Evolutionary conservation across 2,797 vertebrate species (phyloP).

Genomic region (Calcarius lapponicus): DNA sequence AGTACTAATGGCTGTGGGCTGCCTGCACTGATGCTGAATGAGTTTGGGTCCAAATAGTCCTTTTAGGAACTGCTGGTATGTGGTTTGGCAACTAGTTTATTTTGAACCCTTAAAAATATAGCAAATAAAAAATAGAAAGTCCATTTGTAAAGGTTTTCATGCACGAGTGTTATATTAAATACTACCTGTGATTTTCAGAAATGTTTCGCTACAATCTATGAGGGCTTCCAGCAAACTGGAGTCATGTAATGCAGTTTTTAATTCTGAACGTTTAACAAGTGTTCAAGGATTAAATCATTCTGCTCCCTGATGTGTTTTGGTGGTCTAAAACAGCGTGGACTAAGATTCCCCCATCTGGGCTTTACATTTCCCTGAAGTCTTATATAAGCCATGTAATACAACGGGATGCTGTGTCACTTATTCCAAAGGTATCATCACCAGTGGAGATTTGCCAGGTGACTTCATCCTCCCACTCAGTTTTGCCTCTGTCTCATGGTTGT

Average conservation of each 20-base stretch:
- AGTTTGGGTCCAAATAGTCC: neutral
- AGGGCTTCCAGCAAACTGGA: neutral
- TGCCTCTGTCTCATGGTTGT: constrained; percentile 61
- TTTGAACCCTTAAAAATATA: neutral
- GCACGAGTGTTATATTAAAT: neutral
- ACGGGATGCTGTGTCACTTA: constrained; percentile 66
- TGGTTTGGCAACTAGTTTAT: neutral
- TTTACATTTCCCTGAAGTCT: constrained; percentile 62
- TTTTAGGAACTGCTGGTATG: neutral
- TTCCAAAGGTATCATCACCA: constrained; percentile 70
- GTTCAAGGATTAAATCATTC: constrained; percentile 44
- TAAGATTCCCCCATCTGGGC: constrained; percentile 50
- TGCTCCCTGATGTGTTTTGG: constrained; percentile 48
- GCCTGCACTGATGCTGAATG: neutral
- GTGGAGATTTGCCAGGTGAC: constrained; percentile 67
- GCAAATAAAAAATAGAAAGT: neutral
- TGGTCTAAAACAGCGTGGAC: constrained; percentile 48
- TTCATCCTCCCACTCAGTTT: constrained; percentile 69
- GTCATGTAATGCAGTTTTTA: neutral
- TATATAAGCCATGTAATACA: constrained; percentile 62
- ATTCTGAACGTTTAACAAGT: neutral
- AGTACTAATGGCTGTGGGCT: neutral
- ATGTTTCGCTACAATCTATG: neutral
- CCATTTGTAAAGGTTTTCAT: neutral
- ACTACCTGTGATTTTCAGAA: constrained; percentile 2